Conservation (phyloP, 2,888 invertebrate genomes). For the Oxycera nigricornis region DNA sequence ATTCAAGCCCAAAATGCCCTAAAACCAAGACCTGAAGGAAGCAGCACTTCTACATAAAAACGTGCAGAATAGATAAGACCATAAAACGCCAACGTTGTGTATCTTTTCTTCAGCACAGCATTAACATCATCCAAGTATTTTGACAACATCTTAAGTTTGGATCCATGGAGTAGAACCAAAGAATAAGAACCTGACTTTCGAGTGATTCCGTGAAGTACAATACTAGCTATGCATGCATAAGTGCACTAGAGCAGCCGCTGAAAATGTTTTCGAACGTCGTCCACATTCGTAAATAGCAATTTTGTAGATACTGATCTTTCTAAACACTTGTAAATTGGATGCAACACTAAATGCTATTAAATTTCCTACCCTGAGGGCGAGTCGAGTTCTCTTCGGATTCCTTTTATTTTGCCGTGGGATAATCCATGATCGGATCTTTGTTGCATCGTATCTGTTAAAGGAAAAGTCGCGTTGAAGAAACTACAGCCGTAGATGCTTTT, state of each 20-base stretch:
- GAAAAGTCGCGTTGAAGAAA: too few relatives aligned
- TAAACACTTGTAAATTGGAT: slow-evolving; percentile 36
- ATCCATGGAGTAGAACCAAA: too few relatives aligned
- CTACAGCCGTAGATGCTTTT: too few relatives aligned
- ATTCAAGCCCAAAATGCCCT: neutral
- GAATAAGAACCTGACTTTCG: too few relatives aligned
- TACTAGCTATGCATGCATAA: too few relatives aligned
- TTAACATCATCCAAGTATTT: too few relatives aligned
- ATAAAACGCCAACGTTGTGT: slow-evolving; percentile 3
- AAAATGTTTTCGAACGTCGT: neutral
- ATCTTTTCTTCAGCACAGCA: neutral
- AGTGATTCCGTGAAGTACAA: too few relatives aligned
- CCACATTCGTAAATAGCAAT: slow-evolving; percentile 32
- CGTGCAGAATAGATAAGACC: neutral
- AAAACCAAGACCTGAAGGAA: neutral
- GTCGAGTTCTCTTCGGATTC: slow-evolving; percentile 9
- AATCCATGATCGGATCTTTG: too few relatives aligned
- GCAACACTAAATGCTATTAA: slow-evolving; percentile 31
- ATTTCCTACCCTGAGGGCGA: slow-evolving; percentile 16
- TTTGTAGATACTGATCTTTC: slow-evolving; percentile 20
- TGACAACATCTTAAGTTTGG: neutral
- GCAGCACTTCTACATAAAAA: neutral
- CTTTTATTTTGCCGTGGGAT: too few relatives aligned
- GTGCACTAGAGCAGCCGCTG: neutral
- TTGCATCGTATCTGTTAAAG: too few relatives aligned